These are phyloP conservation scores for Parus major DNA, from an alignment of 2,113 vertebrate species.

Conservation along the genomic window DNA sequence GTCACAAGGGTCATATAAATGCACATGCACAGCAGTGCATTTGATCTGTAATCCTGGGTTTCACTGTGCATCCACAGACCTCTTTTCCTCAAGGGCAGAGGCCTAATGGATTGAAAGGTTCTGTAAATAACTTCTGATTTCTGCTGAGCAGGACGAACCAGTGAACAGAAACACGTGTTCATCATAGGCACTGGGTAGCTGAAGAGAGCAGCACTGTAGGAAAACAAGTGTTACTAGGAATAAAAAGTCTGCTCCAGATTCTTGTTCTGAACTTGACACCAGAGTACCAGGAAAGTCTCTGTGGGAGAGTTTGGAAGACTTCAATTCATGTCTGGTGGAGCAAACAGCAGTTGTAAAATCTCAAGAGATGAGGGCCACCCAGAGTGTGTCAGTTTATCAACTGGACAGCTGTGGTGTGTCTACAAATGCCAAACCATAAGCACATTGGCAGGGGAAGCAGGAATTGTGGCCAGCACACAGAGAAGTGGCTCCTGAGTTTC, in stretches of 20 bases:
- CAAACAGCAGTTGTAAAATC: conserved; percentile 69
- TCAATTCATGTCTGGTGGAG: conserved; percentile 35
- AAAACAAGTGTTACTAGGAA: conserved; percentile 31
- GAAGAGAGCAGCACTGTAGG: not conserved
- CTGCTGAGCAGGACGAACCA: not conserved
- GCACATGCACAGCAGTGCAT: not conserved
- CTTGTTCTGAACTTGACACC: conserved; percentile 40
- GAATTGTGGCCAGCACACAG: conserved; percentile 54
- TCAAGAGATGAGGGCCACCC: conserved; percentile 69
- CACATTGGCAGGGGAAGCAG: conserved; percentile 58
- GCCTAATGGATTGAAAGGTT: not conserved
- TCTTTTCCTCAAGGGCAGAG: not conserved
- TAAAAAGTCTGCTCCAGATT: conserved; percentile 2
- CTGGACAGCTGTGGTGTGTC: conserved; percentile 66
- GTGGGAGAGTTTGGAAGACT: conserved; percentile 63
- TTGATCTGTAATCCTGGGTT: not conserved
- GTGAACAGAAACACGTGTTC: not conserved
- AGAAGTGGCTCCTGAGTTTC: conserved; percentile 68
- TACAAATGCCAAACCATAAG: conserved; percentile 73
- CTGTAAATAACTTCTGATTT: not conserved
- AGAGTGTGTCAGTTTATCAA: conserved; percentile 71
- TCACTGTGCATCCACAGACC: not conserved
- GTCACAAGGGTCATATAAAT: not conserved
- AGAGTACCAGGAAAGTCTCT: conserved; percentile 50
- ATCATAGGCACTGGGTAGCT: not conserved